phyloP scores from a whole-genome alignment of 2,888 invertebrate genomes.

The Hesperia comma region DNA sequence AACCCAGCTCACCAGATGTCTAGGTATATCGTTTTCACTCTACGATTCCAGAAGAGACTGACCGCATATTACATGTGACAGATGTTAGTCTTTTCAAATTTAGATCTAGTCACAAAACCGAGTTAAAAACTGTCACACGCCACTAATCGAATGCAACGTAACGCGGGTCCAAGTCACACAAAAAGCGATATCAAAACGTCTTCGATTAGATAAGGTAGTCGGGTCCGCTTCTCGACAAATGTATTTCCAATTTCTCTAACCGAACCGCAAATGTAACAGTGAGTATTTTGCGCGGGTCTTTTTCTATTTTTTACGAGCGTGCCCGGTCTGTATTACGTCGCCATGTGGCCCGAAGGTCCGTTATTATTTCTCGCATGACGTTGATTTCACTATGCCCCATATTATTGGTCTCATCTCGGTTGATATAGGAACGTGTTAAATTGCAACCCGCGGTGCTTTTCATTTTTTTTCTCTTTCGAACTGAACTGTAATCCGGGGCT shows the following conservation, averaged over 20 bases:
- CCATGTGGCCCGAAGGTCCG: slow-evolving; percentile 72
- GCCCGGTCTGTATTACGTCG: slow-evolving; percentile 70
- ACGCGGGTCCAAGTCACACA: slow-evolving; percentile 37
- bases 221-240: slow-evolving; percentile 53
- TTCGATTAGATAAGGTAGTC: slow-evolving; percentile 38
- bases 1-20: no score
- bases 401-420: slow-evolving; percentile 55
- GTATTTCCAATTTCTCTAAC: slow-evolving; percentile 71
- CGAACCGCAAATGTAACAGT: slow-evolving; percentile 69
- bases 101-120: no score
- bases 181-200: slow-evolving; percentile 44
- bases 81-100: no score
- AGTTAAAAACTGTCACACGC: not conserved
- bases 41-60: no score
- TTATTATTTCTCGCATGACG: slow-evolving; percentile 70
- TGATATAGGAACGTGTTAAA: slow-evolving; percentile 44
- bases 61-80: no score
- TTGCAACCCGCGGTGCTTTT: slow-evolving; percentile 16
- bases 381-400: slow-evolving; percentile 56
- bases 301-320: slow-evolving; percentile 77
- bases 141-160: slow-evolving; percentile 18
- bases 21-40: no score
- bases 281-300: slow-evolving; percentile 74
- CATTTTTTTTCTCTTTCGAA: slow-evolving; percentile 6
- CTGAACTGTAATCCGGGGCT: slow-evolving; percentile 27